phyloP scores from a whole-genome alignment of 2,113 vertebrate species.

The Aldabrachelys gigantea region DNA sequence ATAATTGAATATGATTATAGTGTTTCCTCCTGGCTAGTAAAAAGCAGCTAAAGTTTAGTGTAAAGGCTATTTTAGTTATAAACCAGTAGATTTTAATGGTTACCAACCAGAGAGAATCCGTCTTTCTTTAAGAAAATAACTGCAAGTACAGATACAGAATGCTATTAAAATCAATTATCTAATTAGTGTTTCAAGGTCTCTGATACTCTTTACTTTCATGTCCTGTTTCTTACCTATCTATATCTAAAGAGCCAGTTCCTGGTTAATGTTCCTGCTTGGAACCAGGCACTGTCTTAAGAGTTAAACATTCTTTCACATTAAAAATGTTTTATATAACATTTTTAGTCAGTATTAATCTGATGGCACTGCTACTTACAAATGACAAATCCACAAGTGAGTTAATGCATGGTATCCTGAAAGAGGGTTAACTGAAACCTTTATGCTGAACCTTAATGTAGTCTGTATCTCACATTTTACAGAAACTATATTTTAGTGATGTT shows the following conservation, averaged over 20 bases:
- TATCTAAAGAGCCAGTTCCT: slow-evolving; percentile 23
- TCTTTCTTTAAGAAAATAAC: no score
- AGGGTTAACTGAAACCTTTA: not conserved
- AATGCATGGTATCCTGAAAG: not conserved
- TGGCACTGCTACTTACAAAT: not conserved
- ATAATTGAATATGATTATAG: not conserved
- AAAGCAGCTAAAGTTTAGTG: not conserved
- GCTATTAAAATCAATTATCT: not conserved
- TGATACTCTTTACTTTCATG: not conserved
- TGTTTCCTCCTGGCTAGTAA: not conserved
- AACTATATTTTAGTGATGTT: not conserved
- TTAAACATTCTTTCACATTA: not conserved
- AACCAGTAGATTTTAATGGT: not conserved
- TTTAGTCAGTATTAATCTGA: not conserved
- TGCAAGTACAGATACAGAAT: not conserved
- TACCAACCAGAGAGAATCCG: not conserved
- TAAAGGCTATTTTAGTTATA: not conserved
- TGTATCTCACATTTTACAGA: not conserved
- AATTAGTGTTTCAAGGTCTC: not conserved
- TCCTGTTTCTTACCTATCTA: not conserved
- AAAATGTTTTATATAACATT: not conserved
- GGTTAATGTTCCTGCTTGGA: slow-evolving; percentile 8
- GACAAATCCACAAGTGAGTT: not conserved
- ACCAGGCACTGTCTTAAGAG: not conserved
- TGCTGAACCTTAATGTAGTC: not conserved